Conservation (phyloP, 2,113 vertebrate genomes). For the Saimiri boliviensis region DNA sequence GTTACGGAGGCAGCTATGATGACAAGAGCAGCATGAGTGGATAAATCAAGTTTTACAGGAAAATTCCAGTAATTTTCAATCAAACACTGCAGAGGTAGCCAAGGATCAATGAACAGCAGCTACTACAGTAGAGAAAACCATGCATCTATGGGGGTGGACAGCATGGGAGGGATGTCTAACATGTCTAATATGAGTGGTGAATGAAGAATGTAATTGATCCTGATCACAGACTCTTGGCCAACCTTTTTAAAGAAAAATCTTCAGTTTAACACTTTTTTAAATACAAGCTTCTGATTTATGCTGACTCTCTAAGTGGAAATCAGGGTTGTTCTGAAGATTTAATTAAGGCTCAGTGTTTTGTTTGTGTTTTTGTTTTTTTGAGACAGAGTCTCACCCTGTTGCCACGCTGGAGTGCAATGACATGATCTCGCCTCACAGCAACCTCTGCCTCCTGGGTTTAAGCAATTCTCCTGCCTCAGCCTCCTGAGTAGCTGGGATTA, state of each 20-base stretch:
- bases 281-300: neutral
- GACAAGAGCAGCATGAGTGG: too few species aligned
- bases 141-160: slow-evolving; percentile 10
- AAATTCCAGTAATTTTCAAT: slow-evolving; percentile 83
- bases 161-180: neutral
- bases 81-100: slow-evolving; percentile 86
- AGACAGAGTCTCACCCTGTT: too few species aligned
- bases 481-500: too few species aligned
- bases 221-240: neutral
- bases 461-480: too few species aligned
- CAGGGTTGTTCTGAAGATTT: too few species aligned
- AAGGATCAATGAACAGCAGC: slow-evolving; percentile 79
- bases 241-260: neutral
- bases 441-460: too few species aligned
- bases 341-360: neutral
- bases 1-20: too few species aligned
- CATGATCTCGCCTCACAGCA: too few species aligned
- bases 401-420: too few species aligned
- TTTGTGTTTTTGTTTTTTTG: too few species aligned
- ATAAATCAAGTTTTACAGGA: slow-evolving; percentile 80
- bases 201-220: slow-evolving; percentile 55
- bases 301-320: too few species aligned
- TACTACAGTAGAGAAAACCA: neutral
- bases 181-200: neutral
- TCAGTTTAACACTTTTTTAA: neutral